Conservation (phyloP, 2,888 invertebrate genomes). For the Thymelicus acteon region DNA sequence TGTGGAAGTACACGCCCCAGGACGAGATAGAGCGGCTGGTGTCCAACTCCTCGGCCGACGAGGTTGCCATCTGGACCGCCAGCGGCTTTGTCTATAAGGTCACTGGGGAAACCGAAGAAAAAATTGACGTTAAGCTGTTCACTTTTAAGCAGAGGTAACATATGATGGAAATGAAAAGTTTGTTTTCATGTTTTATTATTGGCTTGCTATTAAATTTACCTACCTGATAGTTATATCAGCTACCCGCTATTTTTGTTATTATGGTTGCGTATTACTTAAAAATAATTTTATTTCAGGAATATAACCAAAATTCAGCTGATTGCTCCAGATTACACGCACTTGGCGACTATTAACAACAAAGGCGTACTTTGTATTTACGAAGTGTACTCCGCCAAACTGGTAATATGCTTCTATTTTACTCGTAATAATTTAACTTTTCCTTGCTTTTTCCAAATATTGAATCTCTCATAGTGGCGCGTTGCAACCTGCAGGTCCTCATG, state of each 20-base stretch:
- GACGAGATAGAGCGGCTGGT: slow-evolving; percentile 61
- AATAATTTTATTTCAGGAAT: slow-evolving; percentile 53
- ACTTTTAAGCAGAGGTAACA: slow-evolving; percentile 68
- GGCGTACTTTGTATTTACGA: slow-evolving; percentile 68
- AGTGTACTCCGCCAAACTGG: slow-evolving; percentile 57
- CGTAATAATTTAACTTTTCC: too few species aligned
- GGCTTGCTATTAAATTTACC: not conserved
- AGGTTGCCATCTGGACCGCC: slow-evolving; percentile 65
- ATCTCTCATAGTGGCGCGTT: not conserved
- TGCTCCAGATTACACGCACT: slow-evolving; percentile 62
- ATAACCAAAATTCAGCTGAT: slow-evolving; percentile 68
- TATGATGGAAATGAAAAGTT: too few species aligned
- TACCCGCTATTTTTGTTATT: too few species aligned
- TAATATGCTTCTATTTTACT: slow-evolving; percentile 46
- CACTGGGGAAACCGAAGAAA: slow-evolving; percentile 64
- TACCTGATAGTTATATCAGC: too few species aligned
- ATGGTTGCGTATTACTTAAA: not conserved
- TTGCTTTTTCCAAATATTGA: too few species aligned
- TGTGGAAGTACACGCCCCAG: slow-evolving; percentile 54
- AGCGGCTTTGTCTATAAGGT: slow-evolving; percentile 66
- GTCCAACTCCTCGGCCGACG: slow-evolving; percentile 60
- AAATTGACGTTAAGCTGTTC: slow-evolving; percentile 58
- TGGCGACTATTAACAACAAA: slow-evolving; percentile 61
- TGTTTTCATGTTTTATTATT: not conserved
- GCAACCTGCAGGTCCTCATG: slow-evolving; percentile 55